Base-by-base conservation (phyloP, 37 sponge, comb jelly and placozoan species). In the Bolinopsis microptera region DNA sequence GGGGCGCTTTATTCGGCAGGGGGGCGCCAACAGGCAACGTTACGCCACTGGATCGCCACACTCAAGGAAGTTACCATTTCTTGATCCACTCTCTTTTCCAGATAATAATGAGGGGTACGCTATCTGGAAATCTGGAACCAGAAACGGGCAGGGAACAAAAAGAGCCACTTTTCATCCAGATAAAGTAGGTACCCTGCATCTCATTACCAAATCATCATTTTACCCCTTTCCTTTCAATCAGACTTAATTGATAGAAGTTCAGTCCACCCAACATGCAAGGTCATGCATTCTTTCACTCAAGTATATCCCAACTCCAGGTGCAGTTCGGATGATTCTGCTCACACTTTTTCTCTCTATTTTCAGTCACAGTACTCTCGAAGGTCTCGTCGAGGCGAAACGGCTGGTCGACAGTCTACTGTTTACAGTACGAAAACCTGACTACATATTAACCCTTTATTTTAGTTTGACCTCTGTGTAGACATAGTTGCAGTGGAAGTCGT, bases 361-460 rank as follows among this genome's bases (percentile, higher is more conserved):
- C 82, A 80, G 82, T 35, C 82, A 80, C 82, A 33, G 38, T 13
- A 80, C 82, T 21, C 82, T 80, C 38, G 82, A 80, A 80, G 82
- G 82, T 35, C 35, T 80, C 9, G 82, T 80, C 35, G 38, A 80
- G 22, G 38, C 82, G 5, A 80, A 80, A 30, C 21, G 82, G 1
- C 37, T 80, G 32, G 82, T 80, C 30, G 82, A 80, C 38, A 27
- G 23, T 80, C 82, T 80, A 33, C 38, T 80, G 31, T 21, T 30
- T 36, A 80, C 82, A 36, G 82, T 80, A 80, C 82, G 82, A 80
- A 30, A 27, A 24, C 21, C 30, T 24, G 18, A 9, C 68, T 18
- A 61, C 18, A 28, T 22, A 70, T 26, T 70, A 28, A 70, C 28
- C 74, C 74, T 22, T 70, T 70, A 22, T 48, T 48, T 48, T 48